Percentiles rank a stretch among this genome's conserved stretches.
phyloP scores from a whole-genome alignment of 2,797 vertebrate genomes.

The Brotogeris chrysoptera region DNA sequence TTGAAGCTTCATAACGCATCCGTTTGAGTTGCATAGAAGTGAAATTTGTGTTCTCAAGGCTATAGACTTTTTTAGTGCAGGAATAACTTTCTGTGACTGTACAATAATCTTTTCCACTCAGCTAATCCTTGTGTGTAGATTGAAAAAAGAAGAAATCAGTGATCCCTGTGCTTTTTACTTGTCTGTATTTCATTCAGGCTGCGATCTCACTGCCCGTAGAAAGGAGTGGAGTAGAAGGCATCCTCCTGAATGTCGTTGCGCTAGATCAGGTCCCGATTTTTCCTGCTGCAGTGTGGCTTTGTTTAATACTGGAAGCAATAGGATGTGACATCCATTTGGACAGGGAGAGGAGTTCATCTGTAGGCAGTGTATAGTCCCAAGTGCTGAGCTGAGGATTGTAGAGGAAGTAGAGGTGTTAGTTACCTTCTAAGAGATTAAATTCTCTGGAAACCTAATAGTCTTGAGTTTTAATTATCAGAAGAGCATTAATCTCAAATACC shows the following conservation, averaged over 20 bases:
- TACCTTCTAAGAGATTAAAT: neutral
- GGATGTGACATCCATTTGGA: neutral
- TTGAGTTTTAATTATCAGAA: neutral
- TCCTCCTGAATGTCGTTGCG: neutral
- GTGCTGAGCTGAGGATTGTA: neutral
- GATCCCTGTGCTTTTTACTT: neutral
- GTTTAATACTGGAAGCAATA: neutral
- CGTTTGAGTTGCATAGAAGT: no score
- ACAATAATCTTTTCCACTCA: neutral
- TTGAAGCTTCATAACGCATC: neutral
- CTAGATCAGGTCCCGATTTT: neutral
- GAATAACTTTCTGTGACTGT: neutral
- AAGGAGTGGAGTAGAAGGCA: neutral
- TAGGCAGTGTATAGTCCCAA: neutral
- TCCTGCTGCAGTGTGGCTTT: neutral
- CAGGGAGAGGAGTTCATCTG: neutral
- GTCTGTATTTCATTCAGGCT: neutral
- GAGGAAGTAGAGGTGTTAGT: neutral
- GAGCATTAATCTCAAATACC: neutral
- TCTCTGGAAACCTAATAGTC: neutral
- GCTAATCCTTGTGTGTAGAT: neutral
- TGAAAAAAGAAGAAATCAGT: neutral
- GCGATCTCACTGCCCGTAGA: rapidly evolving
- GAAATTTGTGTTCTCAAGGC: neutral
- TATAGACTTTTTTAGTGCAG: neutral